Evolutionary conservation across 2,113 vertebrate species (phyloP).

Genomic region (Ammospiza nelsoni): DNA sequence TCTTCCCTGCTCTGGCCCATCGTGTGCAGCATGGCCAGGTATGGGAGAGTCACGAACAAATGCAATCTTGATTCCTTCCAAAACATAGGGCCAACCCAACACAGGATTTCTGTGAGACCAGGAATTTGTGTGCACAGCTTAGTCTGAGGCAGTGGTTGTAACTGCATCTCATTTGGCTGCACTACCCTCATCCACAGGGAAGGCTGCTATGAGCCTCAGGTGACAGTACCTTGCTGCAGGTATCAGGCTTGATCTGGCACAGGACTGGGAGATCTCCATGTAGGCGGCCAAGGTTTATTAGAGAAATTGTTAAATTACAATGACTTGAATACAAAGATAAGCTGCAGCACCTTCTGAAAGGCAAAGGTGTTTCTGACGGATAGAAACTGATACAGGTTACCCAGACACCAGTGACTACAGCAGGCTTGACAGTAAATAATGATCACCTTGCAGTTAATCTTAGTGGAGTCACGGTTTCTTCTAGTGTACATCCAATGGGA

Average conservation of each 20-base stretch:
- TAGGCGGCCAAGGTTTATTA: constrained; percentile 49
- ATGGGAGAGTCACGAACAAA: not conserved
- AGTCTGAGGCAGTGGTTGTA: not conserved
- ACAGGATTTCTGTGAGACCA: not conserved
- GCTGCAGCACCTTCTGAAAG: constrained; percentile 4
- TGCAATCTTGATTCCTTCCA: not conserved
- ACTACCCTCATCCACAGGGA: not conserved
- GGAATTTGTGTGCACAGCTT: fast-evolving
- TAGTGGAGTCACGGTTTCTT: not conserved
- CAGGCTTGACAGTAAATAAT: not conserved
- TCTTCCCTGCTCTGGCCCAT: not conserved
- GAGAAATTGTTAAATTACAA: constrained; percentile 11
- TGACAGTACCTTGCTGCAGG: not conserved
- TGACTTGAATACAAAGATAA: constrained; percentile 25
- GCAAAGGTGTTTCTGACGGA: constrained; percentile 6
- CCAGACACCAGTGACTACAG: not conserved
- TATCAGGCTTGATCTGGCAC: not conserved
- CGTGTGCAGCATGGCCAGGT: not conserved
- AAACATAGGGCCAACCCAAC: not conserved
- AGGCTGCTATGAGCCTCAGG: not conserved
- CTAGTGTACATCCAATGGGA: constrained; percentile 53
- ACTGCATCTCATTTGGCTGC: not conserved
- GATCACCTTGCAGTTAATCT: not conserved
- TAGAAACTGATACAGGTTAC: constrained; percentile 16
- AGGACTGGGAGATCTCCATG: not conserved